Evolutionary conservation across 2,888 invertebrate genomes (phyloP), one percentile per base, ranked within the genome.

Genomic region (Arrhopalites spinosus): DNA sequence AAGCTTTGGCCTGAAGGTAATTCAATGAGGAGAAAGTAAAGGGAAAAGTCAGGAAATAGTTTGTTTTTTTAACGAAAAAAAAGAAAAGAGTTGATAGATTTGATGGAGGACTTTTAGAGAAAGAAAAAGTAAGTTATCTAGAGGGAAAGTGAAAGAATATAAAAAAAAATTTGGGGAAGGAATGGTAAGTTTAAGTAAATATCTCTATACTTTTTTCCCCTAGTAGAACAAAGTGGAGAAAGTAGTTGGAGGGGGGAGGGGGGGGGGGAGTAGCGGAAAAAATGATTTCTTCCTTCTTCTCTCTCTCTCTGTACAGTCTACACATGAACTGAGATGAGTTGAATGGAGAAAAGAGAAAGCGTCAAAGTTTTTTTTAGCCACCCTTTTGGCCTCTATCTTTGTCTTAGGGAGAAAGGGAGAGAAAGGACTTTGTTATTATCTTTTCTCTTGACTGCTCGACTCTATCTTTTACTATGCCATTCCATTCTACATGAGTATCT

Each of bases 221-320:
- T n/a, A n/a, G n/a, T n/a, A n/a, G n/a, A n/a, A n/a, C n/a, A n/a
- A n/a, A n/a, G n/a, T 64, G 43, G 25, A 64, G 29, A 64, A 64
- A 64, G 64, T n/a, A n/a, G n/a, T 43, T 64, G 29, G 17, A 59
- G 13, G 27, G 25, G 27, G 8, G n/a, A 2, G 27, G 25, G 25
- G 27, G 13, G 23, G 23, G 15, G 25, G 25, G 59, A 59, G 36
- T 66, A 30, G 23, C 45, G 66, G 17, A 43, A 36, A 66, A 66
- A 66, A 66, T 66, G 20, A 66, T 66, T 66, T 66, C 66, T 66
- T 45, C n/a, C n/a, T 23, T 11, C n/a, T n/a, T n/a, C n/a, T n/a
- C n/a, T n/a, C n/a, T n/a, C n/a, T n/a, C n/a, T n/a, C n/a, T n/a
- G n/a, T n/a, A n/a, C n/a, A n/a, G n/a, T n/a, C n/a, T n/a, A n/a